These are phyloP conservation scores for Melanostigma gelatinosum DNA, from an alignment of 2,113 vertebrate genomes.

Conservation along the genomic window DNA sequence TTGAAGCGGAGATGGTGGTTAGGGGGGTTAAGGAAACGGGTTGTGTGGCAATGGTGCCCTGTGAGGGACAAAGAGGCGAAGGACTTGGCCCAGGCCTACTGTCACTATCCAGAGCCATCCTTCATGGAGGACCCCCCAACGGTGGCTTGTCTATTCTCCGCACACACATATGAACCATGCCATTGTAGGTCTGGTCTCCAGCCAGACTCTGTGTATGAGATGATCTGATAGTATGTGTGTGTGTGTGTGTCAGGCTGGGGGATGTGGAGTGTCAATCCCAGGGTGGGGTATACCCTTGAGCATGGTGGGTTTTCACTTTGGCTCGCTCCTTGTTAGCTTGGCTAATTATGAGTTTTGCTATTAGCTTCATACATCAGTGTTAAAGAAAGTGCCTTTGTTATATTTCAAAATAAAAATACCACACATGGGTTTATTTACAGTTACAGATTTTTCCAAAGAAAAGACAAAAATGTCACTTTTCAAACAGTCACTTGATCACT, in stretches of 20 bases:
- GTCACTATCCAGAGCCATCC: slow-evolving; percentile 64
- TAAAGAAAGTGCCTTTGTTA: neutral
- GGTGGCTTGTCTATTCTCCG: slow-evolving; percentile 33
- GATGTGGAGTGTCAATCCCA: slow-evolving; percentile 37
- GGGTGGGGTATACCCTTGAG: slow-evolving; percentile 66
- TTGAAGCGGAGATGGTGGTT: neutral
- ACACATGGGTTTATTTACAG: neutral
- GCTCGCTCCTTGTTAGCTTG: slow-evolving; percentile 1
- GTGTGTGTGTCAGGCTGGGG: slow-evolving; percentile 15
- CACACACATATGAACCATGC: slow-evolving; percentile 35
- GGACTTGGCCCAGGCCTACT: slow-evolving; percentile 50
- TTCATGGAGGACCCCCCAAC: slow-evolving; percentile 72
- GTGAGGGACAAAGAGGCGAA: slow-evolving; percentile 73
- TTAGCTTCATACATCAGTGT: slow-evolving; percentile 1
- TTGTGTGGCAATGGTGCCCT: slow-evolving; percentile 1
- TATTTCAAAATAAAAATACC: neutral
- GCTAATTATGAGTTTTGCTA: neutral
- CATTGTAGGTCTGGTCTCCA: slow-evolving; percentile 46
- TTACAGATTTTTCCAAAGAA: neutral
- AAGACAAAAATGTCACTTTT: neutral
- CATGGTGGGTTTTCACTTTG: slow-evolving; percentile 53
- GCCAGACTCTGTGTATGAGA: slow-evolving; percentile 37
- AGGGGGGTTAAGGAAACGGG: neutral
- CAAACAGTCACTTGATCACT: neutral
- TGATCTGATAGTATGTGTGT: neutral